Evolutionary conservation across 2,888 invertebrate species (phyloP).

Genomic region (Oxyscelio sp.): DNA sequence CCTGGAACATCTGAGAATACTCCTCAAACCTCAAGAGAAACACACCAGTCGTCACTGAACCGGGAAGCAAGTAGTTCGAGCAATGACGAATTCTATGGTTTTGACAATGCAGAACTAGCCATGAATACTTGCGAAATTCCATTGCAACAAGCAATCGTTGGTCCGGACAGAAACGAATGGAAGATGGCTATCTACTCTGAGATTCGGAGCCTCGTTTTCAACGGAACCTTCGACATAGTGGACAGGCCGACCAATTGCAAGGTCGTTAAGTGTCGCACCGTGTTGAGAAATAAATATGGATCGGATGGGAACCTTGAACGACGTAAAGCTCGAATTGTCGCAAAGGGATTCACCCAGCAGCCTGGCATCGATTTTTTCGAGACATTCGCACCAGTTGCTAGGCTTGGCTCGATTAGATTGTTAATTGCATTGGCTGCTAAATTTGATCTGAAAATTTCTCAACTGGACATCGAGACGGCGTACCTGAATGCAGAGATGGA

Average conservation of each 20-base stretch:
- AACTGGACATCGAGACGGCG: neutral
- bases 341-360: constrained; percentile 21
- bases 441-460: neutral
- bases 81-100: neutral
- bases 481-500: constrained; percentile 41
- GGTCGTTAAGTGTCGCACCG: neutral
- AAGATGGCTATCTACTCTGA: constrained; percentile 16
- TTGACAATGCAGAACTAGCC: neutral
- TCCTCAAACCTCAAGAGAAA: constrained; percentile 13
- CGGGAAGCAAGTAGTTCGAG: neutral
- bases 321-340: constrained; percentile 21
- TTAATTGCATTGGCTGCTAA: neutral
- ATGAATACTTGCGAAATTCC: neutral
- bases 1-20: neutral
- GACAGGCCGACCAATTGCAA: constrained; percentile 40
- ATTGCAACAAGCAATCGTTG: neutral
- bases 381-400: constrained; percentile 21
- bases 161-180: neutral
- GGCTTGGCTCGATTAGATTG: neutral
- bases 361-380: constrained; percentile 31
- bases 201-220: neutral
- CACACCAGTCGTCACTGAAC: neutral
- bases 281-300: neutral
- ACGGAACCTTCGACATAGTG: constrained; percentile 11
- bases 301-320: neutral